phyloP scores from a whole-genome alignment of 2,888 invertebrate genomes.

The Tholera decimalis region DNA sequence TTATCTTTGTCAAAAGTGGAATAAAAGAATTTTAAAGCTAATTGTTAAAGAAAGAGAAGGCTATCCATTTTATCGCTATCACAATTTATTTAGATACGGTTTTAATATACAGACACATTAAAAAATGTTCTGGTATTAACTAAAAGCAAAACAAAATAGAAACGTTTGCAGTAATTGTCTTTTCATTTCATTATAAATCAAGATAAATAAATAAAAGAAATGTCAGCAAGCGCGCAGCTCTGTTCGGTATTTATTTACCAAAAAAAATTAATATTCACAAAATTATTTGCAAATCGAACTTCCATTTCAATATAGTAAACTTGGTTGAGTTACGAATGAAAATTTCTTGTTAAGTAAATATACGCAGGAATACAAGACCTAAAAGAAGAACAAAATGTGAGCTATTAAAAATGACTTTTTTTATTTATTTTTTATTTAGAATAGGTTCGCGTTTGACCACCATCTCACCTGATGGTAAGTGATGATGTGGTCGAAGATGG shows the following conservation, averaged over 20 bases:
- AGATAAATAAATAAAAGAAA: slow-evolving; percentile 44
- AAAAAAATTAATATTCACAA: slow-evolving; percentile 71
- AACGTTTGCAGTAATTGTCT: not conserved
- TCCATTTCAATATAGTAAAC: slow-evolving; percentile 66
- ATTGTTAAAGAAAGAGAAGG: not conserved
- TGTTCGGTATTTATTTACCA: slow-evolving; percentile 53
- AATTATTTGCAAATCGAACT: slow-evolving; percentile 66
- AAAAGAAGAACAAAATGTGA: slow-evolving; percentile 10
- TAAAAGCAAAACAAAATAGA: slow-evolving; percentile 7
- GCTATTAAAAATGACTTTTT: slow-evolving; percentile 26
- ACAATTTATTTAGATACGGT: not conserved
- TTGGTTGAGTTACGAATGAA: slow-evolving; percentile 70
- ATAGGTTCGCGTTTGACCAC: too few species aligned
- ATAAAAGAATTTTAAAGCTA: not conserved
- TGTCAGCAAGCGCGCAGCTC: slow-evolving; percentile 13
- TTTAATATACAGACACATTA: too few species aligned
- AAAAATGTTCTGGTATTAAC: too few species aligned
- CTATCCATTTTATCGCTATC: too few species aligned
- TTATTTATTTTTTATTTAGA: too few species aligned
- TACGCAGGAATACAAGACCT: slow-evolving; percentile 51
- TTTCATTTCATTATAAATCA: slow-evolving; percentile 15
- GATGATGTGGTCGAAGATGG: too few species aligned
- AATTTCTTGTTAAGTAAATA: slow-evolving; percentile 75
- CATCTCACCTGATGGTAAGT: too few species aligned
- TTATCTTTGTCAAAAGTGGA: not conserved